Conservation (phyloP, 2,797 vertebrate species). For the Dryobates pubescens region DNA sequence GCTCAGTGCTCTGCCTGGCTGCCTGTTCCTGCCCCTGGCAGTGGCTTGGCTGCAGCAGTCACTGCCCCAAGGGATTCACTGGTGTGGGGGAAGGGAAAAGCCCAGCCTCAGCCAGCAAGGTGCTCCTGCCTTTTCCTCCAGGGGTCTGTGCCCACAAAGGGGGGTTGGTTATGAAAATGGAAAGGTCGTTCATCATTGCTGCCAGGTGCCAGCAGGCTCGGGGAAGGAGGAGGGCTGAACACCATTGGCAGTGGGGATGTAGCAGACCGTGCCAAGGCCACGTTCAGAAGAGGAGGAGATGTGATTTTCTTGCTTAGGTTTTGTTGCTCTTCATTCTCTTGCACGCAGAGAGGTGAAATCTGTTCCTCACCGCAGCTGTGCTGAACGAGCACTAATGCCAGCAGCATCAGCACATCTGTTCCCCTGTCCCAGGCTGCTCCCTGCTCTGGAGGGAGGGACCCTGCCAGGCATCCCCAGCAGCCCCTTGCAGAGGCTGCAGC, state of each 20-base stretch:
- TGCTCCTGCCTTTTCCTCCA: not conserved
- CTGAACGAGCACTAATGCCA: not conserved
- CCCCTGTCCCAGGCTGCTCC: not conserved
- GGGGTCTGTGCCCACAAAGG: not conserved
- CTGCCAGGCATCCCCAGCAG: not conserved
- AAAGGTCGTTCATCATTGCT: conserved; percentile 11
- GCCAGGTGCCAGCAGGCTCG: not conserved
- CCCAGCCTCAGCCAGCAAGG: not conserved
- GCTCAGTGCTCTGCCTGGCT: not conserved
- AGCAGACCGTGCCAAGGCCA: not conserved
- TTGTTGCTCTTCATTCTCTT: not conserved
- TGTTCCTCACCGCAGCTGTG: accelerated
- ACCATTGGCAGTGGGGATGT: not conserved
- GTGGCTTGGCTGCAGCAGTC: not conserved
- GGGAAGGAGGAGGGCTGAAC: not conserved
- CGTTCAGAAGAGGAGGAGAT: not conserved
- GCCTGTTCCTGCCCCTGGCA: not conserved
- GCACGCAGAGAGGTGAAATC: not conserved
- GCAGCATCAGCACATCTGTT: not conserved
- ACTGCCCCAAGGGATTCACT: not conserved
- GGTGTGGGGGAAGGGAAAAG: not conserved
- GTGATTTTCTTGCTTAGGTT: not conserved
- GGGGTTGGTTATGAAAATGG: not conserved
- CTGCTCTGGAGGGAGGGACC: not conserved
- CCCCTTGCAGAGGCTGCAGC: no score